phyloP scores from a whole-genome alignment of 2,888 invertebrate species.

The Eubasilissa splendida region DNA sequence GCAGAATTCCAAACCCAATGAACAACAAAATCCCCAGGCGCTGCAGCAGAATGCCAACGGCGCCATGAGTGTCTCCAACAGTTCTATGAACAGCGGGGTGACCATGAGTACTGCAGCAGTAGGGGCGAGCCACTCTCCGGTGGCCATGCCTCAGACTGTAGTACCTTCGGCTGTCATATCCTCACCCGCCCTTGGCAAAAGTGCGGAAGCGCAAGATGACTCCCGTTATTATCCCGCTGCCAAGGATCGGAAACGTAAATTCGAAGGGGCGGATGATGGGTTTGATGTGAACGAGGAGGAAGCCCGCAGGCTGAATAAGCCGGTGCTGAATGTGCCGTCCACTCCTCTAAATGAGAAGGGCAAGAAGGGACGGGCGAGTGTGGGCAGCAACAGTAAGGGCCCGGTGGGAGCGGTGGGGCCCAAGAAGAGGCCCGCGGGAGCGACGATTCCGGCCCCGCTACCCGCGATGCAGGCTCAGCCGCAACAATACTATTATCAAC shows the following conservation, averaged over 20 bases:
- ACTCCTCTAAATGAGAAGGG: conserved; percentile 69
- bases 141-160: conserved; percentile 63
- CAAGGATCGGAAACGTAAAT: conserved; percentile 80
- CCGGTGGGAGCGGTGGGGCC: conserved; percentile 67
- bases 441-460: conserved; percentile 68
- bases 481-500: conserved; percentile 74
- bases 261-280: conserved; percentile 79
- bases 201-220: conserved; percentile 77
- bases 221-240: conserved; percentile 82
- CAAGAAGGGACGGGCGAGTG: conserved; percentile 65
- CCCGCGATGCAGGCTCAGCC: conserved; percentile 69
- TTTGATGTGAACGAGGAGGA: conserved; percentile 74
- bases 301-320: conserved; percentile 68
- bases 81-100: conserved; percentile 64
- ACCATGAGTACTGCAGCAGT: conserved; percentile 60
- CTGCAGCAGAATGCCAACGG: conserved; percentile 69
- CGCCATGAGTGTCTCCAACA: conserved; percentile 66
- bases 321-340: conserved; percentile 72
- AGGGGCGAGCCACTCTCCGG: conserved; percentile 64
- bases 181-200: conserved; percentile 66
- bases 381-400: conserved; percentile 62
- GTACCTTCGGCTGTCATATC: conserved; percentile 67
- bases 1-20: conserved; percentile 61
- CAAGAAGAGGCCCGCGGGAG: conserved; percentile 68
- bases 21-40: conserved; percentile 63